phyloP scores from a whole-genome alignment of 2,888 invertebrate species.

The Anoplius nigerrimus region DNA sequence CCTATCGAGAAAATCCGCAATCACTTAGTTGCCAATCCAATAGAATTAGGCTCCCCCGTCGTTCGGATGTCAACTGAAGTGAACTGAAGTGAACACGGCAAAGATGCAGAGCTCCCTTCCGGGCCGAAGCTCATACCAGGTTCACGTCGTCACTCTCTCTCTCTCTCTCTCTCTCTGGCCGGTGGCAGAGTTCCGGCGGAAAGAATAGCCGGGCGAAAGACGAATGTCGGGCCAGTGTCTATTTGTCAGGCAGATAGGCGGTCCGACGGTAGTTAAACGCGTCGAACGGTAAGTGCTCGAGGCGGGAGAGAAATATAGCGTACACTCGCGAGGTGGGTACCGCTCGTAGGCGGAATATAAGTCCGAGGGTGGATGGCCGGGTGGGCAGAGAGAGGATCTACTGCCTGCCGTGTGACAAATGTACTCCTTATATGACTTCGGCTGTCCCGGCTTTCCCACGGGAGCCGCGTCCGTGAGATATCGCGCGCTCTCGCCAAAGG shows the following conservation, averaged over 20 bases:
- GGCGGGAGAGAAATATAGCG: background rate
- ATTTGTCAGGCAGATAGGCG: background rate
- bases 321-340: background rate
- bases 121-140: too few relatives aligned
- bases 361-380: conserved; percentile 1
- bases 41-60: too few relatives aligned
- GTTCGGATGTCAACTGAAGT: too few relatives aligned
- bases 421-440: conserved; percentile 42
- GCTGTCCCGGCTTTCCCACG: conserved; percentile 32
- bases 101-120: too few relatives aligned
- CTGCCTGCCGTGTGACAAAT: conserved; percentile 37
- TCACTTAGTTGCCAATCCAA: too few relatives aligned
- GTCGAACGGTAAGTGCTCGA: background rate
- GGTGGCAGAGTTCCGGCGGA: too few relatives aligned
- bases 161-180: too few relatives aligned
- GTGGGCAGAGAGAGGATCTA: conserved; percentile 20
- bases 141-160: too few relatives aligned
- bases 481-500: conserved; percentile 24
- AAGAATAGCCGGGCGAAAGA: too few relatives aligned
- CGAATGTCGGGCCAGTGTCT: background rate
- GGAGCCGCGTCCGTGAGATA: conserved; percentile 40
- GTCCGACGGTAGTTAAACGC: background rate
- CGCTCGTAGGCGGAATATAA: conserved; percentile 9
- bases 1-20: too few relatives aligned
- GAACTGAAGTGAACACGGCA: too few relatives aligned